Conservation (phyloP, 2,797 vertebrate genomes). For the Megaceryle alcyon region DNA sequence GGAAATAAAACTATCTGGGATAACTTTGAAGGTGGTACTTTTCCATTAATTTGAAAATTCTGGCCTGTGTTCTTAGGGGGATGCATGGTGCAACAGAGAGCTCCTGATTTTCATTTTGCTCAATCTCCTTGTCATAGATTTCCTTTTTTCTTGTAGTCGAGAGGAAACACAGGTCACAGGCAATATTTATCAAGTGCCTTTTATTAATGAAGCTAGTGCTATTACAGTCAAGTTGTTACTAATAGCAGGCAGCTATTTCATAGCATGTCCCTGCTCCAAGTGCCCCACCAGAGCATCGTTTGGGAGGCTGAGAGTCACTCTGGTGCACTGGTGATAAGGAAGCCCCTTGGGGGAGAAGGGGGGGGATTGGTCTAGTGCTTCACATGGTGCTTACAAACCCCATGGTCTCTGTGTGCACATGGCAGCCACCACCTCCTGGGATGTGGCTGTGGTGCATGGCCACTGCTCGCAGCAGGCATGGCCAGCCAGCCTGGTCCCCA, state of each 20-base stretch:
- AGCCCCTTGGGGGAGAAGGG: neutral
- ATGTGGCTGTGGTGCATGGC: neutral
- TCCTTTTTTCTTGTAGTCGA: neutral
- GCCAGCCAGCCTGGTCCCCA: neutral
- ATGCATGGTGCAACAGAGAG: neutral
- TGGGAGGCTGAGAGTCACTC: neutral
- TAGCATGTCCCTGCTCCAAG: neutral
- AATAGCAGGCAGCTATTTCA: neutral
- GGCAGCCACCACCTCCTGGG: neutral
- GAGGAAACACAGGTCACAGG: neutral
- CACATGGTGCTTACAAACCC: too few species aligned
- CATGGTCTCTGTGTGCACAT: accelerated
- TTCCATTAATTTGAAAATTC: neutral
- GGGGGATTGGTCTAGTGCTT: neutral
- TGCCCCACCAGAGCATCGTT: accelerated
- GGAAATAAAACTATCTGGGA: neutral
- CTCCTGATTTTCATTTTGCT: neutral
- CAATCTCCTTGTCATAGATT: neutral
- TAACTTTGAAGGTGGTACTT: neutral
- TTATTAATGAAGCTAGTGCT: neutral
- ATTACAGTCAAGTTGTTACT: neutral
- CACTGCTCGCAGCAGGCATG: neutral
- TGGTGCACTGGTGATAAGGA: neutral
- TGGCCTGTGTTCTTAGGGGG: neutral
- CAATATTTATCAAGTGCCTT: neutral